Conservation (phyloP, 2,888 invertebrate species). For the Pyrochroa serraticornis region DNA sequence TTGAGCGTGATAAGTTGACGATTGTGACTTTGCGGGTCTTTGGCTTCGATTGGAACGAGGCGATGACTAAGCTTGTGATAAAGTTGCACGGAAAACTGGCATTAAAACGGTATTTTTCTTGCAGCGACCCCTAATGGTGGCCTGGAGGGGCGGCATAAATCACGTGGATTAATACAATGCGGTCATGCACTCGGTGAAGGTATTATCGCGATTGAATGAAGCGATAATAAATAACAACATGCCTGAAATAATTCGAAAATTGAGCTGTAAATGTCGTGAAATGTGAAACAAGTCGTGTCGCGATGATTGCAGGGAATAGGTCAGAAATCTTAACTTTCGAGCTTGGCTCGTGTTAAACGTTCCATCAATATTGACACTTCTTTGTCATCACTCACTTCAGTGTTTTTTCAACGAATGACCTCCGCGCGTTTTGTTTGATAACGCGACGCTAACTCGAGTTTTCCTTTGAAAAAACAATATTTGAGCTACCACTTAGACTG, state of each 20-base stretch:
- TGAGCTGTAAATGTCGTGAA: constrained; percentile 27
- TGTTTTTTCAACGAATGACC: constrained; percentile 26
- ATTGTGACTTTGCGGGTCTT: no score
- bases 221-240: constrained; percentile 21
- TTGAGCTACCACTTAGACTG: constrained; percentile 22
- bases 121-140: neutral
- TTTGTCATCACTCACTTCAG: constrained; percentile 23
- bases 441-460: constrained; percentile 19
- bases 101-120: constrained; percentile 20
- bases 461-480: constrained; percentile 26
- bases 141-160: constrained; percentile 24
- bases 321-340: constrained; percentile 28
- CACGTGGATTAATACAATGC: constrained; percentile 25
- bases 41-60: no score
- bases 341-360: constrained; percentile 27
- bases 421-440: constrained; percentile 18
- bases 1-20: no score
- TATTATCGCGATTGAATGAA: constrained; percentile 21
- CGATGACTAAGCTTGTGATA: constrained; percentile 10
- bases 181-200: constrained; percentile 29
- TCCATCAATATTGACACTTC: constrained; percentile 35
- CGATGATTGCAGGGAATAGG: constrained; percentile 19
- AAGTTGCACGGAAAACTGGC: constrained; percentile 22
- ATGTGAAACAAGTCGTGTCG: constrained; percentile 24
- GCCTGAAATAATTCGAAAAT: constrained; percentile 13